phyloP scores from a whole-genome alignment of 2,797 vertebrate species.

The Erithacus rubecula region DNA sequence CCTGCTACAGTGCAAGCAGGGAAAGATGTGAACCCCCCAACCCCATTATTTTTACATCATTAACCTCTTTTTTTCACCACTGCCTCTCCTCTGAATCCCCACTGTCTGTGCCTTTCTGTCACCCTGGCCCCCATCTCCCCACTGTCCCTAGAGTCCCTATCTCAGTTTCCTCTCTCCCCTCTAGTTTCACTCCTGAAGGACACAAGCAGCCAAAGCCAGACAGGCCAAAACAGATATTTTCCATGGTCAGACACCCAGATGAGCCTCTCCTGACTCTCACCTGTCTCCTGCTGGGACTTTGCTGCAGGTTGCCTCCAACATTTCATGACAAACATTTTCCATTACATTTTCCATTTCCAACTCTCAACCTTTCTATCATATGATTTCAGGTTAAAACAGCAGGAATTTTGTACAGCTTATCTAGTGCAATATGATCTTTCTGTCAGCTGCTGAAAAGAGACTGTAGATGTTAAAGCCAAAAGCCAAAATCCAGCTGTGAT shows the following conservation, averaged over 20 bases:
- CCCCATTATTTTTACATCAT: neutral
- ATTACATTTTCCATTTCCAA: conserved; percentile 59
- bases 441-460: conserved; percentile 43
- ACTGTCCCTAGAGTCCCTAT: neutral
- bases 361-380: conserved; percentile 37
- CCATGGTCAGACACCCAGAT: neutral
- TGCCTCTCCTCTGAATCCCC: neutral
- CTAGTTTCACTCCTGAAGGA: neutral
- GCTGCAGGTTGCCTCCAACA: neutral
- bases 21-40: neutral
- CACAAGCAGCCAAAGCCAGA: neutral
- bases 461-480: conserved; percentile 37
- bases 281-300: conserved; percentile 5
- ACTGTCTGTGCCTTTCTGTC: neutral
- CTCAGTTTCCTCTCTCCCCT: neutral
- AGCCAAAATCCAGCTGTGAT: conserved; percentile 61
- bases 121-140: neutral
- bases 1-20: neutral
- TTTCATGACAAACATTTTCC: conserved; percentile 27
- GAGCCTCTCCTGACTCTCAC: neutral
- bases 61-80: neutral
- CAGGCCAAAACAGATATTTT: neutral
- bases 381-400: conserved; percentile 52
- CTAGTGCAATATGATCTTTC: conserved; percentile 28
- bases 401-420: conserved; percentile 47